Evolutionary conservation across 2,888 invertebrate species (phyloP).

Genomic region (Perizoma affinitatum): DNA sequence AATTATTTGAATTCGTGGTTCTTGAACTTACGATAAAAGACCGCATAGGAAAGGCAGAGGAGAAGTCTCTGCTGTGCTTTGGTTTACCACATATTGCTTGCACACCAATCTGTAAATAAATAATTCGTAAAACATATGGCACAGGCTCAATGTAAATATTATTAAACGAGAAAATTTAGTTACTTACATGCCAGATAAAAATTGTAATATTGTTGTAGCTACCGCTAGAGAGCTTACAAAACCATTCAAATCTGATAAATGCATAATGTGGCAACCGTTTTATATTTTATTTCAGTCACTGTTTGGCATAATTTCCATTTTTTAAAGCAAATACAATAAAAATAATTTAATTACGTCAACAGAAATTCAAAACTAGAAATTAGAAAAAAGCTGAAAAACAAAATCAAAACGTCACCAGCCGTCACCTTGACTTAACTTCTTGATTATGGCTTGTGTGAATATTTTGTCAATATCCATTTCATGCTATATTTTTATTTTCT

Average conservation of each 20-base stretch:
- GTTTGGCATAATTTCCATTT: constrained; percentile 5
- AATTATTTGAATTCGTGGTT: constrained; percentile 4
- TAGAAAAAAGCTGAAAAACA: too few species aligned
- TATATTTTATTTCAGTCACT: constrained; percentile 6
- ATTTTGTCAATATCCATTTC: too few species aligned
- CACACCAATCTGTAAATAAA: constrained; percentile 87
- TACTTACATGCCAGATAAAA: constrained; percentile 93
- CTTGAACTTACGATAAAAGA: constrained; percentile 86
- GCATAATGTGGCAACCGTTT: constrained; percentile 40
- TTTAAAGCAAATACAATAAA: background rate
- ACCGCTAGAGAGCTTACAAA: constrained; percentile 84
- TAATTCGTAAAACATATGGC: background rate
- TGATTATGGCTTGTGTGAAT: too few species aligned
- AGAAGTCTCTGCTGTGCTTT: constrained; percentile 90
- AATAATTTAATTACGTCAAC: background rate
- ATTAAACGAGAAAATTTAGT: background rate
- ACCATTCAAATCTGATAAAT: constrained; percentile 51
- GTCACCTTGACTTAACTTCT: too few species aligned
- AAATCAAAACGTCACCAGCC: too few species aligned
- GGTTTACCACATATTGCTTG: constrained; percentile 88
- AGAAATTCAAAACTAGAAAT: too few species aligned
- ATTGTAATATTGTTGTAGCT: constrained; percentile 91
- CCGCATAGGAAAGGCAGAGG: constrained; percentile 91
- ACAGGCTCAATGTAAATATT: background rate
- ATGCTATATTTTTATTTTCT: too few species aligned